A percentile compares a stretch with the other conserved stretches of the same genome.
phyloP scores from a whole-genome alignment of 2,797 vertebrate species.

The Mormyrops attenuatus region DNA sequence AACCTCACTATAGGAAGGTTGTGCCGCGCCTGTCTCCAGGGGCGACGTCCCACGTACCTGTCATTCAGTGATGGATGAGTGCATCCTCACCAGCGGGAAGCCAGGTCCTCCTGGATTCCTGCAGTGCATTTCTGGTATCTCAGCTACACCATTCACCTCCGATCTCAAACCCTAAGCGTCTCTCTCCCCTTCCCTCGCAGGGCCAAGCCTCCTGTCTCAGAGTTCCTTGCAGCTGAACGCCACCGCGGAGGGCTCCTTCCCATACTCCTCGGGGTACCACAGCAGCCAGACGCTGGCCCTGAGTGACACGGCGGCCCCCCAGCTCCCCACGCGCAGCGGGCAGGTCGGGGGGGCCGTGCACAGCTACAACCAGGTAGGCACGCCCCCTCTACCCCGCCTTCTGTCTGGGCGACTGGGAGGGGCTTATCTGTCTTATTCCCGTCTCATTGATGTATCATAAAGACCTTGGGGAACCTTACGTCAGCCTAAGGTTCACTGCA shows the following conservation, averaged over 20 bases:
- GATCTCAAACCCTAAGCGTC: slow-evolving; percentile 23
- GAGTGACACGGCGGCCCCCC: slow-evolving; percentile 69
- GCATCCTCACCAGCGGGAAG: background rate
- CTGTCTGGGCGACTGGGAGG: background rate
- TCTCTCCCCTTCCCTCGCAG: slow-evolving; percentile 57
- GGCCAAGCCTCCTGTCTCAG: slow-evolving; percentile 93
- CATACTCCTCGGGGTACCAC: slow-evolving; percentile 93
- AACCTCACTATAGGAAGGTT: background rate
- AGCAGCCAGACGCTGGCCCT: slow-evolving; percentile 93
- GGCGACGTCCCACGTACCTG: background rate
- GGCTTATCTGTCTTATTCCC: background rate
- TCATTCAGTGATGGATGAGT: background rate
- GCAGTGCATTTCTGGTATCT: background rate
- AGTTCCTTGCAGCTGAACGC: slow-evolving; percentile 90
- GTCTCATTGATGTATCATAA: background rate
- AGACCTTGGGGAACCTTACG: background rate
- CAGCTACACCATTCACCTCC: background rate
- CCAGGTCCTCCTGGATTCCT: background rate
- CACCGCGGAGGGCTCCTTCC: slow-evolving; percentile 86
- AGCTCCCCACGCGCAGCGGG: slow-evolving; percentile 65
- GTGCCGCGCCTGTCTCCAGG: background rate
- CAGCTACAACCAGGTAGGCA: slow-evolving; percentile 87
- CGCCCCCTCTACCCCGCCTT: background rate
- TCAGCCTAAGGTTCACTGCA: background rate
- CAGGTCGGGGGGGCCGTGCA: slow-evolving; percentile 82